These are phyloP conservation scores for Patella vulgata DNA, from an alignment of 1,140 invertebrate genomes.

Conservation along the genomic window DNA sequence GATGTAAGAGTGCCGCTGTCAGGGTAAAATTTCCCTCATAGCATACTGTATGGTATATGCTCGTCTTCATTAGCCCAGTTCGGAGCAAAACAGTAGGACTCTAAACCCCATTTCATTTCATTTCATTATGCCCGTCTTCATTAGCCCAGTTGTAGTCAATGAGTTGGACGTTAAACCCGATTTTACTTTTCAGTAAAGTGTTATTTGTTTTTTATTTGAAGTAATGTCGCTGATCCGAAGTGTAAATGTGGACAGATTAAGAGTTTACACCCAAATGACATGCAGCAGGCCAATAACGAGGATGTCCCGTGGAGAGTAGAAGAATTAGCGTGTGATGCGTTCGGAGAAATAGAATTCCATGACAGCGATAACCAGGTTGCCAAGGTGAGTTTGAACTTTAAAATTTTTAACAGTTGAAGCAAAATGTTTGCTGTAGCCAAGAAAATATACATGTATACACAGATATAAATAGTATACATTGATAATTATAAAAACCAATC, in stretches of 20 bases:
- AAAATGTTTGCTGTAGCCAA: not conserved
- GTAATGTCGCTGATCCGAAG: slow-evolving; percentile 10
- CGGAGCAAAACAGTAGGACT: too few relatives aligned
- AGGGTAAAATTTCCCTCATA: too few relatives aligned
- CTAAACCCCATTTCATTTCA: too few relatives aligned
- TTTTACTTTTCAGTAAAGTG: not conserved
- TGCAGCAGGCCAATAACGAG: not conserved
- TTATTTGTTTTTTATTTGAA: not conserved
- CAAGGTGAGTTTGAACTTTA: slow-evolving; percentile 35
- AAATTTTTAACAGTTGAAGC: slow-evolving; percentile 1
- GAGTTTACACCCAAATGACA: slow-evolving; percentile 10
- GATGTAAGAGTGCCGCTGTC: too few relatives aligned
- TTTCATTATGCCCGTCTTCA: too few relatives aligned
- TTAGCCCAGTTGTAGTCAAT: not conserved
- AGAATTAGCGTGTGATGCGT: slow-evolving; percentile 47
- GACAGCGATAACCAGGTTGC: slow-evolving; percentile 47
- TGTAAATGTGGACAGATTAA: slow-evolving; percentile 37
- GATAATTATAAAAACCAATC: not conserved
- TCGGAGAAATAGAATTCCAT: slow-evolving; percentile 60
- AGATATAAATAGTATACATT: not conserved
- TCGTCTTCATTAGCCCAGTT: too few relatives aligned
- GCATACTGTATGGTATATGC: too few relatives aligned
- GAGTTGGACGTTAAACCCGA: not conserved
- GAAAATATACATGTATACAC: not conserved
- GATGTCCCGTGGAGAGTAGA: slow-evolving; percentile 23